These are phyloP conservation scores for Lasioglossum pauxillum DNA, from an alignment of 2,888 invertebrate genomes.

Conservation along the genomic window DNA sequence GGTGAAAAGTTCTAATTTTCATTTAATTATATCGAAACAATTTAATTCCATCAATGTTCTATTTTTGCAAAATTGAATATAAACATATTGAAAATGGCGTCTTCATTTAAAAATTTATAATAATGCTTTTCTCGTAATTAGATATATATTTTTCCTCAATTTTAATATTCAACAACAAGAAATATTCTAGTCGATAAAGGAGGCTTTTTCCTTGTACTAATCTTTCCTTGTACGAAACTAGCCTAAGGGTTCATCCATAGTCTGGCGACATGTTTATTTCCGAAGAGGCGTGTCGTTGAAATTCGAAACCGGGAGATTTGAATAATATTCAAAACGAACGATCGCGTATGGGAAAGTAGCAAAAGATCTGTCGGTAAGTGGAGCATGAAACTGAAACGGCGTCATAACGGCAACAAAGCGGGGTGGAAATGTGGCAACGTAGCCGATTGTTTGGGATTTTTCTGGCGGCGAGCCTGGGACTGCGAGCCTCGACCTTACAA, in stretches of 20 bases:
- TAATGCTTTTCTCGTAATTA: not conserved
- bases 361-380: conserved; percentile 74
- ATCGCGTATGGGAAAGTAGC: conserved; percentile 64
- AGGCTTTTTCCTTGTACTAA: not conserved
- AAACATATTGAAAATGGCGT: not conserved
- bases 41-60: not conserved
- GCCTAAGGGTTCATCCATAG: not conserved
- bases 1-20: not conserved
- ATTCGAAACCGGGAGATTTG: not conserved
- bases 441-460: conserved; percentile 81
- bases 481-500: conserved; percentile 68
- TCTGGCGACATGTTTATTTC: not conserved
- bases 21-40: not conserved
- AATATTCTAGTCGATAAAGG: not conserved
- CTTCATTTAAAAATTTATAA: not conserved
- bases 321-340: conserved; percentile 29
- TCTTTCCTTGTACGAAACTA: not conserved
- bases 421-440: conserved; percentile 74
- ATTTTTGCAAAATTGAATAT: not conserved
- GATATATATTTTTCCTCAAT: not conserved
- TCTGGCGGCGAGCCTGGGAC: conserved; percentile 71
- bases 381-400: conserved; percentile 79
- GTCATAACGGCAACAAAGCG: conserved; percentile 71
- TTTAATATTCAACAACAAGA: not conserved
- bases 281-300: conserved; percentile 16